These are phyloP conservation scores for Eupithecia vulgata DNA, from an alignment of 2,888 invertebrate species.

Conservation along the genomic window DNA sequence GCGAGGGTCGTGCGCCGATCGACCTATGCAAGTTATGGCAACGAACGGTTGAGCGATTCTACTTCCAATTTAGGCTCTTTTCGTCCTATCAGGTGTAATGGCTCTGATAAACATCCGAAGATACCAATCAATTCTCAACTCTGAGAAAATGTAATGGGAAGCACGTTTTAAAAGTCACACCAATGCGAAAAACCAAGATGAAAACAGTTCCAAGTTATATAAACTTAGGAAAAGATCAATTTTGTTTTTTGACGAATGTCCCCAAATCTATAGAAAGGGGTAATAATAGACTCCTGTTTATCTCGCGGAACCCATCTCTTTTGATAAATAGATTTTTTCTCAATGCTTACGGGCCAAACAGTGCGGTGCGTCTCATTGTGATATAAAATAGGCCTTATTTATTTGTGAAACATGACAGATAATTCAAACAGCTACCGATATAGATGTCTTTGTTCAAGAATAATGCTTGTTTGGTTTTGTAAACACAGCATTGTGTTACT, in stretches of 20 bases:
- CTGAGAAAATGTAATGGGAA: neutral
- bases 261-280: constrained; percentile 69
- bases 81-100: constrained; percentile 13
- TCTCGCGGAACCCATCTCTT: constrained; percentile 75
- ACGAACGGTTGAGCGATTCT: constrained; percentile 30
- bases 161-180: constrained; percentile 5
- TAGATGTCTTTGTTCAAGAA: constrained; percentile 74
- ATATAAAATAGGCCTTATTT: constrained; percentile 78
- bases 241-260: constrained; percentile 45
- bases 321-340: constrained; percentile 79
- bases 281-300: constrained; percentile 76
- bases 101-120: constrained; percentile 11
- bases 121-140: constrained; percentile 18
- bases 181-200: constrained; percentile 12
- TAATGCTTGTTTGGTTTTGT: constrained; percentile 74
- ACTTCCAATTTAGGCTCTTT: constrained; percentile 24
- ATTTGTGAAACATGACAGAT: constrained; percentile 80
- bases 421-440: constrained; percentile 79
- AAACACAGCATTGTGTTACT: constrained; percentile 72
- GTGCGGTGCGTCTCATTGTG: constrained; percentile 71
- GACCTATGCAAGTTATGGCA: constrained; percentile 56
- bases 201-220: neutral
- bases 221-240: constrained; percentile 13
- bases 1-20: constrained; percentile 68
- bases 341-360: constrained; percentile 68